Evolutionary conservation across 1,140 invertebrate genomes (phyloP), one percentile per base, ranked within the genome.

Genomic region (Aphis gossypii): DNA sequence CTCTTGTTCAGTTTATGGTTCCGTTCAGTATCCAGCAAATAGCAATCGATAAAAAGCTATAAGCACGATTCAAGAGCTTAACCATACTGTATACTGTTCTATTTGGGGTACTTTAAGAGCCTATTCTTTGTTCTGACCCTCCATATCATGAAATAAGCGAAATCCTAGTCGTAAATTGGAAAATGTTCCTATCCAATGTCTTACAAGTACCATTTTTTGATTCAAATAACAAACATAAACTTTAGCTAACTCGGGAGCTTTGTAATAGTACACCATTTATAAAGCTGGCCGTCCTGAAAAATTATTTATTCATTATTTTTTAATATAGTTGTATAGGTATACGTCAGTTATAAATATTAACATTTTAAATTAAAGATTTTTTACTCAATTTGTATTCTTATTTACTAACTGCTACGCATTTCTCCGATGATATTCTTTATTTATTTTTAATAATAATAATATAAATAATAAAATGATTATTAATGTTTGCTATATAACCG

Each of bases 41-140:
- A 41, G 23, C 89, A n/a, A 90, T 90, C 89, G 89, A 90, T 90
- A 90, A 90, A n/a, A 90, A 68, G 89, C 38, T n/a, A 90, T 68
- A 90, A 56, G n/a, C n/a, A n/a, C 14, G 60, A 76, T 76, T 44
- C 56, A n/a, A 90, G 54, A 68, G 89, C 89, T 90, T 90, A 68
- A 90, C 38, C 41, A 30, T 60, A 44, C 56, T 38, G 25, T 90
- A 90, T 41, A 60, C 89, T 30, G 18, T 90, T 41, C 38, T 44
- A 30, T 90, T 90, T 68, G 89, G 89, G 89, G 89, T 90, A n/a
- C 89, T 60, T 14, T 90, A 46, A 90, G 25, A 60, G 56, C n/a
- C 89, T 25, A 44, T 90, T 90, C 89, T 60, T 90, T 68, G 89
- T 90, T 90, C 56, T 41, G 89, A 90, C 89, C 88, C 54, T 68